phyloP scores from a whole-genome alignment of 2,888 invertebrate species.

The Macaria notata region DNA sequence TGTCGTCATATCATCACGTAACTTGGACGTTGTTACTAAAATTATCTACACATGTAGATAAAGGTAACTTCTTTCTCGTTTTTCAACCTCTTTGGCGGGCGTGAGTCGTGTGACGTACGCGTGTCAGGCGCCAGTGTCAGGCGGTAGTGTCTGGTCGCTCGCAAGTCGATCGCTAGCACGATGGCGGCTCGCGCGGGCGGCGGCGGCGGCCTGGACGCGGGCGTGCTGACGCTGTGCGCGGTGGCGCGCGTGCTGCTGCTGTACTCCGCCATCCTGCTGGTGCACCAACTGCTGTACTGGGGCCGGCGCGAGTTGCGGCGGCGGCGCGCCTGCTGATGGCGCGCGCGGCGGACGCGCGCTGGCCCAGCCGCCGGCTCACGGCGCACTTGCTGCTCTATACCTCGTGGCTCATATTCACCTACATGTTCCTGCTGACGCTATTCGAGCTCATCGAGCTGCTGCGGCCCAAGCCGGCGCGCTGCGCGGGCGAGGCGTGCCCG shows the following conservation, averaged over 20 bases:
- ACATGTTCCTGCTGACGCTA: constrained; percentile 51
- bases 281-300: constrained; percentile 59
- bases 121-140: no score
- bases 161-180: no score
- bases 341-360: constrained; percentile 24
- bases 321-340: constrained; percentile 17
- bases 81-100: no score
- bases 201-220: constrained; percentile 21
- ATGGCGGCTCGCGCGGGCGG: not conserved
- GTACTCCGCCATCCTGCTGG: constrained; percentile 51
- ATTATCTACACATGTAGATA: no score
- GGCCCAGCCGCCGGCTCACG: constrained; percentile 43
- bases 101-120: no score
- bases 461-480: constrained; percentile 42
- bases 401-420: constrained; percentile 48
- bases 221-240: constrained; percentile 34
- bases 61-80: no score
- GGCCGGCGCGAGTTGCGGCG: constrained; percentile 47
- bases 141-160: no score
- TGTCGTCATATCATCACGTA: no score
- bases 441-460: constrained; percentile 55
- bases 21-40: no score
- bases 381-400: constrained; percentile 36
- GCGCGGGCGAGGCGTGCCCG: constrained; percentile 2
- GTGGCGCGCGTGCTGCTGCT: constrained; percentile 52